These are phyloP conservation scores for Lamellibrachia luymesi DNA, from an alignment of 1,140 invertebrate species.

Conservation along the genomic window DNA sequence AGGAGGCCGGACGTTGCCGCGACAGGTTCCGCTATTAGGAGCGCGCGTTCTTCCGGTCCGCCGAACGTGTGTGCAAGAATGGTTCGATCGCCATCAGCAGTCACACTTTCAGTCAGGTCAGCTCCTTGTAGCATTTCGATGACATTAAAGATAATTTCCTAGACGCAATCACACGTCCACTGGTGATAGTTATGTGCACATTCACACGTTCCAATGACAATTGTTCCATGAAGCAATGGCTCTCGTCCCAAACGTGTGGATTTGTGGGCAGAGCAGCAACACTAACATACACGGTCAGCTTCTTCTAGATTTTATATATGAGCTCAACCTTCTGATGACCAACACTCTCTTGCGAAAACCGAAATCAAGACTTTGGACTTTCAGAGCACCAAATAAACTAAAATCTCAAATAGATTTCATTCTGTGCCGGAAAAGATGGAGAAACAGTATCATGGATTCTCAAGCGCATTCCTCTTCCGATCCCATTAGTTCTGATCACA, in stretches of 20 bases:
- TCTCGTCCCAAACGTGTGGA: not conserved
- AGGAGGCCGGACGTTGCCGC: not conserved
- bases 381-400: too few relatives aligned
- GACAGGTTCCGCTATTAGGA: not conserved
- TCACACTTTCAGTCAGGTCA: not conserved
- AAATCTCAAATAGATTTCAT: too few relatives aligned
- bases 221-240: not conserved
- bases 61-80: not conserved
- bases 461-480: too few relatives aligned
- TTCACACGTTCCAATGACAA: not conserved
- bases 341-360: too few relatives aligned
- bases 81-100: not conserved
- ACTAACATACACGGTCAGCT: too few relatives aligned
- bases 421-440: too few relatives aligned
- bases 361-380: too few relatives aligned
- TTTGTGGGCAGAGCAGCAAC: not conserved
- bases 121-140: not conserved
- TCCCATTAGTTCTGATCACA: too few relatives aligned
- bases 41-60: not conserved
- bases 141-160: not conserved
- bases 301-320: too few relatives aligned
- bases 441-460: too few relatives aligned
- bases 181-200: not conserved
- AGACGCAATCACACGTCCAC: not conserved
- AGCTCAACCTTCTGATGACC: too few relatives aligned